Evolutionary conservation across 2,113 vertebrate species (phyloP).

Genomic region (Ictalurus punctatus): DNA sequence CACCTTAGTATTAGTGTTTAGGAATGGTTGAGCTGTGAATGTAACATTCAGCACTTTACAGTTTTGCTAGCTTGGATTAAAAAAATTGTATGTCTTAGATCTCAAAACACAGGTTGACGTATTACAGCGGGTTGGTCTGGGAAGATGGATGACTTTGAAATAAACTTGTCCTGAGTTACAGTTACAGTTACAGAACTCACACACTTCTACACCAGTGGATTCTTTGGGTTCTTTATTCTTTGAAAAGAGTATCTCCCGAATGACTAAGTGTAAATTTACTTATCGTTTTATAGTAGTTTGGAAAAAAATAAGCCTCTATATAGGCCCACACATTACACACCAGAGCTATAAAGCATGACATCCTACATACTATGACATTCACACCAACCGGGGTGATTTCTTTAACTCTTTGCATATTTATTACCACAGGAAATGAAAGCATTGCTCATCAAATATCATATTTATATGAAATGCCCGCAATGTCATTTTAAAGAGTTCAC

Average conservation of each 20-base stretch:
- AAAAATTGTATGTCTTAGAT: background rate
- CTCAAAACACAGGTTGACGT: background rate
- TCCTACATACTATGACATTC: background rate
- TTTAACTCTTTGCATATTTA: background rate
- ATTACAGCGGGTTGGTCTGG: background rate
- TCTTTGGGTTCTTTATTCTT: background rate
- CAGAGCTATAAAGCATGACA: background rate
- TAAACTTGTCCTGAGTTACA: background rate
- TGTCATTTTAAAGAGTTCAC: background rate
- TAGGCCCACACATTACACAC: constrained; percentile 1
- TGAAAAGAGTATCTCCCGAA: background rate
- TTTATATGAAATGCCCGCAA: background rate
- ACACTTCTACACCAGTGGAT: background rate
- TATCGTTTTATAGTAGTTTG: background rate
- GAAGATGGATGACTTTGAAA: background rate
- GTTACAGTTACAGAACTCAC: background rate
- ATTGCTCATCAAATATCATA: background rate
- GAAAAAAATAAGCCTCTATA: background rate
- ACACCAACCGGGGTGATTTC: background rate
- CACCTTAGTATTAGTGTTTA: background rate
- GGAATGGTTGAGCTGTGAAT: background rate
- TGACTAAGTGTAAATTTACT: background rate
- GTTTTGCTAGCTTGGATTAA: background rate
- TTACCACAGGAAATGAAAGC: constrained; percentile 6
- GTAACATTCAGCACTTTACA: background rate